Conservation (phyloP, 2,888 invertebrate species). For the Liodrosophila aerea region DNA sequence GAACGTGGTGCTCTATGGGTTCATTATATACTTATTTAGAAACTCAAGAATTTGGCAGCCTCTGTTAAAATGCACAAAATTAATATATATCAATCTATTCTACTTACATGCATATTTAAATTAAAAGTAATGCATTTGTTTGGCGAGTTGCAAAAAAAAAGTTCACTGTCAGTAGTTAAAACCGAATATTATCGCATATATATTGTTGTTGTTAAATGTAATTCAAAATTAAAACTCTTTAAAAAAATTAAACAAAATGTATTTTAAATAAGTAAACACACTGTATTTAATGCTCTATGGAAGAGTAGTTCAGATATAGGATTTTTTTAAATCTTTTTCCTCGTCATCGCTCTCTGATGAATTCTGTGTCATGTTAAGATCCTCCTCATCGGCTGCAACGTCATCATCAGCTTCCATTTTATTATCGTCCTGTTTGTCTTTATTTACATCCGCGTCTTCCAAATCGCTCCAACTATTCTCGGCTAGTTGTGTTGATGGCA, state of each 20-base stretch:
- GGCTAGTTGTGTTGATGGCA: constrained; percentile 1
- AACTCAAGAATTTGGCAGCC: constrained; percentile 22
- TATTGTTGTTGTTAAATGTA: constrained; percentile 66
- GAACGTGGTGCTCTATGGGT: constrained; percentile 10
- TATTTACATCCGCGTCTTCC: constrained; percentile 36
- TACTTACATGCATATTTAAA: constrained; percentile 54
- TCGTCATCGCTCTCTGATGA: constrained; percentile 56
- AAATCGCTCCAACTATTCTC: constrained; percentile 63
- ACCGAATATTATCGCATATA: constrained; percentile 37
- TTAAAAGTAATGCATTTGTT: constrained; percentile 43
- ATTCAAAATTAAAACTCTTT: constrained; percentile 48
- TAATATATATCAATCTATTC: constrained; percentile 28
- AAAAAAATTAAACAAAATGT: constrained; percentile 52
- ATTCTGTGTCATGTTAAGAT: constrained; percentile 42
- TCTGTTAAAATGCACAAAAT: no score
- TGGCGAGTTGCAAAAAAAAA: constrained; percentile 44
- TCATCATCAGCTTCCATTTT: constrained; percentile 61
- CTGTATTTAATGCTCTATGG: constrained; percentile 23
- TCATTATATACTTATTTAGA: constrained; percentile 34
- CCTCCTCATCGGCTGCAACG: constrained; percentile 61
- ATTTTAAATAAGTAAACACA: constrained; percentile 48
- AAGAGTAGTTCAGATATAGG: constrained; percentile 6
- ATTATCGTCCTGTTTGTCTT: constrained; percentile 20
- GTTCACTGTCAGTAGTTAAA: constrained; percentile 50
- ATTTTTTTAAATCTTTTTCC: constrained; percentile 16